Evolutionary conservation across 2,888 invertebrate genomes (phyloP).

Genomic region (Linnaemya vulpina): DNA sequence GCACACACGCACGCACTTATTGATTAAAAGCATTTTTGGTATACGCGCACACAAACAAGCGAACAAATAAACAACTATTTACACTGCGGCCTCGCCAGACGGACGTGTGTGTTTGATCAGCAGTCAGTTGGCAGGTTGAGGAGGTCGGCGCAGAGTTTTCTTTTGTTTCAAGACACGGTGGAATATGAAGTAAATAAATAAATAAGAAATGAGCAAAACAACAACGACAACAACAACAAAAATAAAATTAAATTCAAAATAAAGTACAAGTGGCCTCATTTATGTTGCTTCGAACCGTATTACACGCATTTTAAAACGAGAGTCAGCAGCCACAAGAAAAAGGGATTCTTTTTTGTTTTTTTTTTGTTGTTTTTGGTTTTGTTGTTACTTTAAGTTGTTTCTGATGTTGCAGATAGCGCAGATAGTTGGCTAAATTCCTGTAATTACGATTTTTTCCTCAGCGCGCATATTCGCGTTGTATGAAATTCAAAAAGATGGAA

Average conservation of each 20-base stretch:
- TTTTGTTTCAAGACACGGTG: conserved; percentile 50
- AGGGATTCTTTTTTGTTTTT: no score
- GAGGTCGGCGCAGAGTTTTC: conserved; percentile 16
- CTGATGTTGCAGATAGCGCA: conserved; percentile 68
- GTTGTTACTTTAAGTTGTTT: conserved; percentile 59
- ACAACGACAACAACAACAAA: background rate
- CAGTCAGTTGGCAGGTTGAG: no score
- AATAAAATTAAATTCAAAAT: conserved; percentile 42
- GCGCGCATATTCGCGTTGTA: conserved; percentile 23
- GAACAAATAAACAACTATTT: conserved; percentile 4
- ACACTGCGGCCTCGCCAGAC: background rate
- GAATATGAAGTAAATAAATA: conserved; percentile 24
- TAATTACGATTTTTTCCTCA: conserved; percentile 63
- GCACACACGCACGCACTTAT: conserved; percentile 70
- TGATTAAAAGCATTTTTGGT: conserved; percentile 70
- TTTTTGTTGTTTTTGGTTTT: no score
- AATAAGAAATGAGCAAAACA: conserved; percentile 9
- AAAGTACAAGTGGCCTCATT: conserved; percentile 68
- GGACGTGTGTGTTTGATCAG: background rate
- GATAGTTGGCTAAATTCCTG: conserved; percentile 72
- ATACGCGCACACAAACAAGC: background rate
- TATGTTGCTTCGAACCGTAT: conserved; percentile 62
- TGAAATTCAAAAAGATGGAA: conserved; percentile 41
- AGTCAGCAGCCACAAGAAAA: conserved; percentile 32
- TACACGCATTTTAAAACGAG: conserved; percentile 68